These are phyloP conservation scores for Lasioglossum lativentre DNA, from an alignment of 2,888 invertebrate species.

Conservation along the genomic window DNA sequence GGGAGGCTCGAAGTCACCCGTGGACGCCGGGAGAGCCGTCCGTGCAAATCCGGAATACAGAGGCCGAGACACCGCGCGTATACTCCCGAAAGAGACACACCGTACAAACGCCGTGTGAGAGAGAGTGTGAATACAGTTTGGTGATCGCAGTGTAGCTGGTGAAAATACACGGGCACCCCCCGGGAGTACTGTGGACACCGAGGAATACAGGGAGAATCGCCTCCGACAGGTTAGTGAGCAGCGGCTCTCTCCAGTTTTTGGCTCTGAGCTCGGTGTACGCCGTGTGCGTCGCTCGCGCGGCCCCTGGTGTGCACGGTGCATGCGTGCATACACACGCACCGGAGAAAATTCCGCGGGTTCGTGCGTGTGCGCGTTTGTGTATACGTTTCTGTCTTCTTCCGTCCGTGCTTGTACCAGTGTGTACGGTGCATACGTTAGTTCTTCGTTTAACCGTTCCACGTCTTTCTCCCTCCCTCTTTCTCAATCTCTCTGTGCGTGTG, in stretches of 20 bases:
- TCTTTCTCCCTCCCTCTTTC: slow-evolving; percentile 4
- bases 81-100: slow-evolving; percentile 52
- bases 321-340: slow-evolving; percentile 69
- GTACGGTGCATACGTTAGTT: slow-evolving; percentile 47
- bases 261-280: slow-evolving; percentile 56
- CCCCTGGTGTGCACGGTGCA: slow-evolving; percentile 65
- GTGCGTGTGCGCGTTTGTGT: slow-evolving; percentile 55
- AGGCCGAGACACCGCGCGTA: slow-evolving; percentile 57
- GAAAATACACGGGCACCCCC: slow-evolving; percentile 59
- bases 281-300: slow-evolving; percentile 69
- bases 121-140: slow-evolving; percentile 67
- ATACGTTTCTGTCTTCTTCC: slow-evolving; percentile 41
- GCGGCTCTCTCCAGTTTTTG: slow-evolving; percentile 51
- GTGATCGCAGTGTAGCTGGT: slow-evolving; percentile 68
- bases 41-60: slow-evolving; percentile 53
- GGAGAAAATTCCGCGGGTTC: slow-evolving; percentile 73
- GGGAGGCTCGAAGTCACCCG: slow-evolving; percentile 69
- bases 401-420: slow-evolving; percentile 24
- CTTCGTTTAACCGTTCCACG: slow-evolving; percentile 53
- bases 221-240: slow-evolving; percentile 73
- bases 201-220: slow-evolving; percentile 67
- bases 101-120: slow-evolving; percentile 54
- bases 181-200: slow-evolving; percentile 46
- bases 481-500: background rate
- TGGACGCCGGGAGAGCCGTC: slow-evolving; percentile 56